Conservation (phyloP, 1,140 invertebrate genomes). For the Venturia canescens region DNA sequence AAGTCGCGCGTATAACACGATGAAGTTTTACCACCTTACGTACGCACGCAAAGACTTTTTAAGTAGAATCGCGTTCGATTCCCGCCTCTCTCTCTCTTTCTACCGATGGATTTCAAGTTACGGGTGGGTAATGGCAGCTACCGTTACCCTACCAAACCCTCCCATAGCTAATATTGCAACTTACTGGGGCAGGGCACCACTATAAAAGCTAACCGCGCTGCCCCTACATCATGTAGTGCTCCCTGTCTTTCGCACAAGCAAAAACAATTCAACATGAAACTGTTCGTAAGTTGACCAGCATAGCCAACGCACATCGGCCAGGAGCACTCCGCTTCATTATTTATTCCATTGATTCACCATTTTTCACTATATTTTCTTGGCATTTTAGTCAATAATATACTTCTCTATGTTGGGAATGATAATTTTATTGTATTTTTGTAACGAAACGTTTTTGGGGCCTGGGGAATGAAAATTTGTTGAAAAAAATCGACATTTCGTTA, state of each 20-base stretch:
- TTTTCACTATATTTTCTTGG: too few species aligned
- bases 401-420: too few species aligned
- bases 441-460: too few species aligned
- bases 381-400: too few species aligned
- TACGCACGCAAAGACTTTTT: neutral
- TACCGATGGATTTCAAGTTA: too few species aligned
- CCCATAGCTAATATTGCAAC: slow-evolving; percentile 50
- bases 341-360: too few species aligned
- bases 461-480: too few species aligned
- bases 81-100: neutral
- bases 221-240: slow-evolving; percentile 72
- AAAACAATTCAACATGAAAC: slow-evolving; percentile 71
- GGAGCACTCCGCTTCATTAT: too few species aligned
- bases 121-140: neutral
- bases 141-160: slow-evolving; percentile 67
- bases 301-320: neutral
- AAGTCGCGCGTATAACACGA: neutral
- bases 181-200: slow-evolving; percentile 68
- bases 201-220: slow-evolving; percentile 76
- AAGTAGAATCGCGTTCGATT: neutral
- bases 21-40: slow-evolving; percentile 16
- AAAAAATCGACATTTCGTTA: too few species aligned
- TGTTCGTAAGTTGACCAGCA: slow-evolving; percentile 72
- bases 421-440: too few species aligned
- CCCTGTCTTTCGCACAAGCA: slow-evolving; percentile 70